Evolutionary conservation across 2,888 invertebrate species (phyloP), one percentile per base, ranked within the genome.

Genomic region (Yponomeuta evonymella): DNA sequence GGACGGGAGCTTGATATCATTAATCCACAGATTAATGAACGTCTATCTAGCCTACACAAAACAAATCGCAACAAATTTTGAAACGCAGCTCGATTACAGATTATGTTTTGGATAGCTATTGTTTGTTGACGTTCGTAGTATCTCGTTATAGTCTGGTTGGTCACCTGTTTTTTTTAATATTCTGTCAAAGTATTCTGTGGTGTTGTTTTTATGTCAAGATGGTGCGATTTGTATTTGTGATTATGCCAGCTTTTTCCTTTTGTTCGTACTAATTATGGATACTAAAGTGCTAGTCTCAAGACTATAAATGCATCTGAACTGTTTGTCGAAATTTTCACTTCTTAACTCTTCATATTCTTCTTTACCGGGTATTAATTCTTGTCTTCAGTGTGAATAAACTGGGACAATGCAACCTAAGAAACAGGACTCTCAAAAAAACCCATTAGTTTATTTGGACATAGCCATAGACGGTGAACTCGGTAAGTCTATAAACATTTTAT

Each of bases 371-470:
- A 48, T 12, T 33, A 29, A 58, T 69, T 69, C 10, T 33, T 23
- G 68, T 9, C 48, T 23, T 48, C 58, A n/a, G 6, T 36, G n/a
- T 11, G 15, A 12, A 8, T 67, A 33, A 15, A 12, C 67, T n/a
- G 48, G 48, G 73, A 77, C 79, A 76, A 83, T 83, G 81, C 79
- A 76, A 76, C 73, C 79, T 62, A 75, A 75, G 70, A 74, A 75
- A 70, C 72, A 75, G 29, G 75, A 78, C 77, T 83, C 80, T 79
- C 80, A 85, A 86, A 87, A 81, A 76, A 95, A 95, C 89, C 94
- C 95, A 3, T 84, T 95, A 72, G 96, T 96, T 70, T 96, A 93
- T 83, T 86, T 96, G 73, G 96, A 96, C 82, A 92, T 96, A 73
- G 90, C 91, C 76, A 94, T 96, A 77, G 95, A 94, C 74, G 88